A percentile compares a stretch with the other conserved stretches of the same genome.
phyloP scores from a whole-genome alignment of 2,113 vertebrate species.

The Gorilla gorilla region DNA sequence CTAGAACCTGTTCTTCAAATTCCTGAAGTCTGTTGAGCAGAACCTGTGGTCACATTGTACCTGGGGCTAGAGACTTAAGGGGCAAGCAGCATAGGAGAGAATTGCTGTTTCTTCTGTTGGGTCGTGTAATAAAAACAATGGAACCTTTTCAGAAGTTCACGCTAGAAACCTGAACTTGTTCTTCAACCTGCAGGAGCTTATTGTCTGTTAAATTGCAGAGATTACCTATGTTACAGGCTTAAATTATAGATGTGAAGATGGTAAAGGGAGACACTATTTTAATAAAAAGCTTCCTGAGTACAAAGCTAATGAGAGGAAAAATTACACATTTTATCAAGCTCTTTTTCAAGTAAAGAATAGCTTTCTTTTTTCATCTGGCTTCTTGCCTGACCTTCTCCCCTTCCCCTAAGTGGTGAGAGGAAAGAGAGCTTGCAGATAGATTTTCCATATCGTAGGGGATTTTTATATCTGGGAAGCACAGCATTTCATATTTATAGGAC shows the following conservation, averaged over 20 bases:
- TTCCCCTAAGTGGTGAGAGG: not conserved
- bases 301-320: not conserved
- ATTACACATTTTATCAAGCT: not conserved
- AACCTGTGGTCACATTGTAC: not conserved
- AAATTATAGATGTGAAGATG: not conserved
- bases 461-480: not conserved
- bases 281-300: conserved; percentile 14
- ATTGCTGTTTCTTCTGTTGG: not conserved
- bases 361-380: not conserved
- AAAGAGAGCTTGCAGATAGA: not conserved
- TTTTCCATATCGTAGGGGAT: not conserved
- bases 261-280: not conserved
- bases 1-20: not conserved
- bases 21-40: not conserved
- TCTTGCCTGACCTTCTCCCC: not conserved
- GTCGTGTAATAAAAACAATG: not conserved
- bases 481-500: not conserved
- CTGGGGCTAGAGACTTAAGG: not conserved
- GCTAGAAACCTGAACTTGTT: not conserved
- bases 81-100: not conserved
- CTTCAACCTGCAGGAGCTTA: not conserved
- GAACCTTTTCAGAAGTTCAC: not conserved
- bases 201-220: not conserved
- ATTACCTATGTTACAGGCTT: not conserved
- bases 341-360: not conserved